These are phyloP conservation scores for Labrus mixtus DNA, from an alignment of 2,113 vertebrate genomes.

Conservation along the genomic window DNA sequence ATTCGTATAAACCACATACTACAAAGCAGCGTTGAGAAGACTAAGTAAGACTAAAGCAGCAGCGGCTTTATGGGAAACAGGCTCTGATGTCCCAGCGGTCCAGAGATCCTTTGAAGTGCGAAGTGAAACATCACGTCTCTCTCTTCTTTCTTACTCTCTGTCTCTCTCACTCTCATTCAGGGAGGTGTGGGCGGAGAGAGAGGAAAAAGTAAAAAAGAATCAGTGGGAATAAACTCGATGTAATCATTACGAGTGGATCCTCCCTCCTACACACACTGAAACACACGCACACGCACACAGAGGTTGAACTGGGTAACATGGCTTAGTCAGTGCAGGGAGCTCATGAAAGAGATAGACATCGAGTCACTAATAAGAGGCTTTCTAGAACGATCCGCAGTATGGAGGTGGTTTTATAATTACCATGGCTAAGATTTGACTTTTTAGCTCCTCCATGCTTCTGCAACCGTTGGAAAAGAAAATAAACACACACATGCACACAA, in stretches of 20 bases:
- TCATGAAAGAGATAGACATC: constrained; percentile 30
- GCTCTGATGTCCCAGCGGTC: constrained; percentile 40
- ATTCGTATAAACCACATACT: constrained; percentile 11
- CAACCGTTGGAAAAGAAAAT: background rate
- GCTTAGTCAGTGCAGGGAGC: constrained; percentile 43
- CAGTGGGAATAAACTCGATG: constrained; percentile 56
- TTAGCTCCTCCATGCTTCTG: background rate
- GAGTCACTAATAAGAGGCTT: constrained; percentile 37
- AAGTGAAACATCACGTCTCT: constrained; percentile 42
- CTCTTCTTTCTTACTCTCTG: constrained; percentile 4
- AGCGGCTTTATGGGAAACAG: constrained; percentile 30
- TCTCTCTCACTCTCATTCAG: constrained; percentile 14
- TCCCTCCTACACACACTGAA: constrained; percentile 39
- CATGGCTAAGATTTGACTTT: constrained; percentile 18
- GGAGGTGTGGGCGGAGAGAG: constrained; percentile 41
- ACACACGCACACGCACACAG: constrained; percentile 19
- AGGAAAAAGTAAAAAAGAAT: constrained; percentile 36
- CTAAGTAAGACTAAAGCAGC: constrained; percentile 11
- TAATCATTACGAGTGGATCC: constrained; percentile 48
- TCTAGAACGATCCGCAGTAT: constrained; percentile 33
- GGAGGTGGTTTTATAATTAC: constrained; percentile 25
- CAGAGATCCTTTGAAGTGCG: constrained; percentile 60
- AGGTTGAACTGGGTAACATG: constrained; percentile 44
- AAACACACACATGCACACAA: background rate
- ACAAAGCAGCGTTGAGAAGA: constrained; percentile 14